Conservation (phyloP, 2,113 vertebrate genomes). For the Tachysurus fulvidraco region DNA sequence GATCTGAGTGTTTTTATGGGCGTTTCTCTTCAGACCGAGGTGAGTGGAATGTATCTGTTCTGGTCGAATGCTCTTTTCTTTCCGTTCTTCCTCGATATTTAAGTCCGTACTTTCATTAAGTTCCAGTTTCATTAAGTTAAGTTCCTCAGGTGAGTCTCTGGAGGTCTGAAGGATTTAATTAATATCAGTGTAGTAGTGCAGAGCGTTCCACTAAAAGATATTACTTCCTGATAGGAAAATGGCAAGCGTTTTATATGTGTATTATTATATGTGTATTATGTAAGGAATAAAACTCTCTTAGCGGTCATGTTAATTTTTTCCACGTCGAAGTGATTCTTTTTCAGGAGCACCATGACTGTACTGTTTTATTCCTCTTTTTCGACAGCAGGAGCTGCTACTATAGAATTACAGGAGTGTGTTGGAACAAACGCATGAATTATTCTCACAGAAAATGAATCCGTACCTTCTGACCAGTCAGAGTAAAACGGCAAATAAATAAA, state of each 20-base stretch:
- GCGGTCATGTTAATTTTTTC: too few relatives aligned
- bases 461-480: not conserved
- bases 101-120: not conserved
- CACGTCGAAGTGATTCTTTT: not conserved
- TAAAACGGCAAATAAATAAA: too few relatives aligned
- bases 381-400: not conserved
- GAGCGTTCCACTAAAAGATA: not conserved
- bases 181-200: not conserved
- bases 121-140: too few relatives aligned
- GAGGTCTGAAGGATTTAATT: not conserved
- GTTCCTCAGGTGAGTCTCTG: not conserved
- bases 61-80: not conserved
- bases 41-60: conserved; percentile 45
- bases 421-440: not conserved
- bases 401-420: not conserved
- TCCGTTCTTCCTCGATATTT: not conserved
- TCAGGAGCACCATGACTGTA: not conserved
- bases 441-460: not conserved
- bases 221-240: not conserved
- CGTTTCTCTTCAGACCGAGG: conserved; percentile 63
- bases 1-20: conserved; percentile 64
- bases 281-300: too few relatives aligned
- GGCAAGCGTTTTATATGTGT: not conserved
- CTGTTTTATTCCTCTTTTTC: not conserved
- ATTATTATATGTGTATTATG: too few relatives aligned